Percentiles rank a stretch among this genome's conserved stretches.
phyloP scores from a whole-genome alignment of 2,113 vertebrate genomes.

The Phalacrocorax brasilianus region DNA sequence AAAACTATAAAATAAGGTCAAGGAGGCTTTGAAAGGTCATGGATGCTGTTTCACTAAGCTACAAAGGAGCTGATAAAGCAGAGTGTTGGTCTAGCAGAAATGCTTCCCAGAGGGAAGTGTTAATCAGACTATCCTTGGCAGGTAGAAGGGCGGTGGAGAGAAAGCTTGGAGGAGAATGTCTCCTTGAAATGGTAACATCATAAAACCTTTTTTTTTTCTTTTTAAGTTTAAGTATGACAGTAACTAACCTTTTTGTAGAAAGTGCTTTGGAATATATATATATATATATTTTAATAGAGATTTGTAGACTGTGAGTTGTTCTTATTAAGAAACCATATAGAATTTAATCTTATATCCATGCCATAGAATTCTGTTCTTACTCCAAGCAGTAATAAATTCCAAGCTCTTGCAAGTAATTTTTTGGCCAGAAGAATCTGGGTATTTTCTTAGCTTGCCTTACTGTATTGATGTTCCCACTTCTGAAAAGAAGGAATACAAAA shows the following conservation, averaged over 20 bases:
- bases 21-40: background rate
- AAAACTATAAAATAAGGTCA: conserved; percentile 4
- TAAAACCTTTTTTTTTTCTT: background rate
- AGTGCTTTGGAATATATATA: background rate
- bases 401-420: background rate
- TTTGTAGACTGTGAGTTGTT: background rate
- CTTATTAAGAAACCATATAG: background rate
- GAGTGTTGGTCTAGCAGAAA: conserved; percentile 28
- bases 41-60: conserved; percentile 24
- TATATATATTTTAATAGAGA: background rate
- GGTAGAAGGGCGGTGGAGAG: background rate
- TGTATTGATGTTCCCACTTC: background rate
- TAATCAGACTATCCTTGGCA: conserved; percentile 47
- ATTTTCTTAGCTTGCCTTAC: background rate
- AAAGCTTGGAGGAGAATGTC: background rate
- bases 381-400: background rate
- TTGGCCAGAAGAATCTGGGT: background rate
- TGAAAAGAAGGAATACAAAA: background rate
- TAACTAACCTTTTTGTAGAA: background rate
- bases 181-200: conserved; percentile 13
- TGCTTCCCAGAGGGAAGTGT: conserved; percentile 44
- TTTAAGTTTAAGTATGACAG: background rate
- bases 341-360: background rate
- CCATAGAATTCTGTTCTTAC: background rate
- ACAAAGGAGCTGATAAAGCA: conserved; percentile 56